Percentiles rank a stretch among this genome's conserved stretches.
Evolutionary conservation across 2,888 invertebrate species (phyloP).

Genomic region (Cephus rjabovi): DNA sequence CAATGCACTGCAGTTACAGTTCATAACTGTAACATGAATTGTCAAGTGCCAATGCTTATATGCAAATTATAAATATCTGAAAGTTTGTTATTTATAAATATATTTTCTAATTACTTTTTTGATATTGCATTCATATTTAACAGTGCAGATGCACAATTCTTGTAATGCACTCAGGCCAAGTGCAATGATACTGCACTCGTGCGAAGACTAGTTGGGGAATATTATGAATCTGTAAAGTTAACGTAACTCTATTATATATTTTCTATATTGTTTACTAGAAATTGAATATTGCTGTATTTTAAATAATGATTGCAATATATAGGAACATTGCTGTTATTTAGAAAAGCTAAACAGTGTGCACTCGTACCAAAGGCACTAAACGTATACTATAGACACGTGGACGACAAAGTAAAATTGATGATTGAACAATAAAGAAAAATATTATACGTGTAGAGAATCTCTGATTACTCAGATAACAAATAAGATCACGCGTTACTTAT

Average conservation of each 20-base stretch:
- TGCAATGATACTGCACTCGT: background rate
- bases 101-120: background rate
- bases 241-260: background rate
- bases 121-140: no score
- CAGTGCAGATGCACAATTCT: background rate
- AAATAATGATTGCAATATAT: background rate
- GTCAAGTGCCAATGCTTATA: background rate
- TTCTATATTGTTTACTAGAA: background rate
- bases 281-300: background rate
- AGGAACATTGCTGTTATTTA: background rate
- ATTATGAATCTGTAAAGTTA: background rate
- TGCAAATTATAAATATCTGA: background rate
- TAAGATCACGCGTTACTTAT: background rate
- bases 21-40: background rate
- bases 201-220: background rate
- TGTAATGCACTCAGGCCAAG: background rate
- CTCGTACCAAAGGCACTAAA: background rate
- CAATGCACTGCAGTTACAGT: background rate
- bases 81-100: background rate
- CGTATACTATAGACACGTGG: background rate
- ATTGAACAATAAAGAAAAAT: background rate
- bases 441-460: background rate
- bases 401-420: background rate
- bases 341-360: background rate
- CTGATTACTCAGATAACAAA: background rate